A percentile compares a stretch with the other conserved stretches of the same genome.
Evolutionary conservation across 2,888 invertebrate species (phyloP).

Genomic region (Ochlodes sylvanus): DNA sequence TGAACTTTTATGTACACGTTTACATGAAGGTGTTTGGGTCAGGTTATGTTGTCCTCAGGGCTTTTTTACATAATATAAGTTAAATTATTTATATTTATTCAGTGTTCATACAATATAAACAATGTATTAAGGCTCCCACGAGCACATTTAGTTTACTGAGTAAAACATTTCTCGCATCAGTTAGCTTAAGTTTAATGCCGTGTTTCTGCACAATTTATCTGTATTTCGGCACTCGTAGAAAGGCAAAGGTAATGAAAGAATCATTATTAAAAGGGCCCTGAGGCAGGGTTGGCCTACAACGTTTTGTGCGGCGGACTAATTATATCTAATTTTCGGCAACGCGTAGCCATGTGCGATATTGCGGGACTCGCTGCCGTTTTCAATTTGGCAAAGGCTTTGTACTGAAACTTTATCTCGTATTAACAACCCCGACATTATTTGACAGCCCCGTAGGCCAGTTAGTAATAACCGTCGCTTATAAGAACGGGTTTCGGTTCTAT

Average conservation of each 20-base stretch:
- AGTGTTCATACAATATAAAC: too few species aligned
- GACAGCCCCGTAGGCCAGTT: not conserved
- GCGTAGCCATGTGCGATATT: conserved; percentile 63
- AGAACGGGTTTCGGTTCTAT: too few species aligned
- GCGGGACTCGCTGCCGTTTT: conserved; percentile 46
- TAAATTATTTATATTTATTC: too few species aligned
- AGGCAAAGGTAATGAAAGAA: conserved; percentile 39
- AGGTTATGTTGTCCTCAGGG: too few species aligned
- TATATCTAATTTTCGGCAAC: conserved; percentile 73
- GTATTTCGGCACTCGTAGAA: conserved; percentile 14
- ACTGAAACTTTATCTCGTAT: not conserved
- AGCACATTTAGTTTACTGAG: not conserved
- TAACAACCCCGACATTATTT: not conserved
- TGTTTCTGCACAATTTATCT: not conserved
- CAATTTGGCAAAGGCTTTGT: conserved; percentile 38
- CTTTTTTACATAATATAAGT: too few species aligned
- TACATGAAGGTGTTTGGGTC: too few species aligned
- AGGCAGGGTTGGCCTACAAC: conserved; percentile 52
- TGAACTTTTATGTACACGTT: too few species aligned
- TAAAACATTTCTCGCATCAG: too few species aligned
- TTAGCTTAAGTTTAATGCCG: not conserved
- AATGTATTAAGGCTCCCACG: not conserved
- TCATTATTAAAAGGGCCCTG: conserved; percentile 33
- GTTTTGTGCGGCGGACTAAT: conserved; percentile 56
- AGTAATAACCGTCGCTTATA: too few species aligned